These are phyloP conservation scores for Copidosoma aretas DNA, from an alignment of 2,888 invertebrate genomes.

Conservation along the genomic window DNA sequence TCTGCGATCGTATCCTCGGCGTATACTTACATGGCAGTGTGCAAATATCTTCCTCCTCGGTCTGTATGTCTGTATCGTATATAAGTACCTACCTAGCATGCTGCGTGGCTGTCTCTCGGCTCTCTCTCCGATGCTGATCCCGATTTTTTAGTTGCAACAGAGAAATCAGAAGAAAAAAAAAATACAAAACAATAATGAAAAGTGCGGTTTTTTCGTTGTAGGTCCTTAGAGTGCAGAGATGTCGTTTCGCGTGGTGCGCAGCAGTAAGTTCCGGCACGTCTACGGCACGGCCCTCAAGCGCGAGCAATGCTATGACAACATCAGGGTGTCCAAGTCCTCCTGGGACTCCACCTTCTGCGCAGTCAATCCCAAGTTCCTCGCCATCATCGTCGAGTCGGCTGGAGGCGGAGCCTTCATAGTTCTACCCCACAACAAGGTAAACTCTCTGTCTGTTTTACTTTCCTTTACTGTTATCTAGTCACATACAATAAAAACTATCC, in stretches of 20 bases:
- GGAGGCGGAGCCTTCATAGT: conserved; percentile 97
- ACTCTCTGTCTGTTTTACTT: background rate
- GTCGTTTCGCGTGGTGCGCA: conserved; percentile 96
- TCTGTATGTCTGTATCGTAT: background rate
- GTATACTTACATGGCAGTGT: background rate
- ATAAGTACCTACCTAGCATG: background rate
- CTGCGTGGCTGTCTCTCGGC: too few species aligned
- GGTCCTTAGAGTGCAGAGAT: conserved; percentile 63
- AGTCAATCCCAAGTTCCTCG: conserved; percentile 96
- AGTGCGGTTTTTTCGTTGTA: conserved; percentile 32
- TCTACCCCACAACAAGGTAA: conserved; percentile 88
- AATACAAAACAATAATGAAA: background rate
- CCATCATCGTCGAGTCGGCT: conserved; percentile 95
- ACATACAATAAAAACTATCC: background rate
- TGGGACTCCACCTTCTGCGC: conserved; percentile 99
- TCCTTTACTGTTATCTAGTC: background rate
- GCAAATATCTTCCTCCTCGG: background rate
- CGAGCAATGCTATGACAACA: conserved; percentile 97
- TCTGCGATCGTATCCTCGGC: background rate
- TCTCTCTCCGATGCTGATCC: too few species aligned
- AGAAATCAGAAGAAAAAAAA: background rate
- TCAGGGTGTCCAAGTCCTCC: conserved; percentile 95
- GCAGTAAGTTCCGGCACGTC: conserved; percentile 98
- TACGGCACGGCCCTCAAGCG: conserved; percentile 89
- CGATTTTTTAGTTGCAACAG: background rate